These are phyloP conservation scores for Spea hammondii DNA, from an alignment of 2,797 vertebrate genomes.

Conservation along the genomic window DNA sequence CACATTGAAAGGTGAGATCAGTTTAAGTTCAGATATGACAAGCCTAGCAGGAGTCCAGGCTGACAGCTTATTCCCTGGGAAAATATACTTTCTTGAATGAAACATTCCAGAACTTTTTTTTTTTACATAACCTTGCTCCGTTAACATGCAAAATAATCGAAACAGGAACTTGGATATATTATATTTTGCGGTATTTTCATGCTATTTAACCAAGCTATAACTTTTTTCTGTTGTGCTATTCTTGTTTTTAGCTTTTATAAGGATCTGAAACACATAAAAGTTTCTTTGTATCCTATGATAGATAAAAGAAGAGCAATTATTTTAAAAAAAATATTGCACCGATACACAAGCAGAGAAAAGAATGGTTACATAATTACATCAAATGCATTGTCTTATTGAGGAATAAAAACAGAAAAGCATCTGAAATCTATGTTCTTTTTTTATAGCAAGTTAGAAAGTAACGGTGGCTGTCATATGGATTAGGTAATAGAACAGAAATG, in stretches of 20 bases:
- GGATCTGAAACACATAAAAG: background rate
- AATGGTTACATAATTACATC: background rate
- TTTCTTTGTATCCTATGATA: background rate
- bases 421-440: constrained; percentile 2
- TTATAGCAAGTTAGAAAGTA: background rate
- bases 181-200: constrained; percentile 37
- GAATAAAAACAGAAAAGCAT: background rate
- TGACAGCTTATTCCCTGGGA: constrained; percentile 58
- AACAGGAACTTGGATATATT: constrained; percentile 28
- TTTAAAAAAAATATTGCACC: background rate
- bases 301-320: constrained; percentile 16
- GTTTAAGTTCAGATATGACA: constrained; percentile 66
- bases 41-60: constrained; percentile 56
- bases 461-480: constrained; percentile 5
- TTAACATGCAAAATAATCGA: constrained; percentile 41
- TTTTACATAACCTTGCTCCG: constrained; percentile 50
- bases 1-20: constrained; percentile 60
- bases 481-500: constrained; percentile 5
- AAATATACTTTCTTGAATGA: constrained; percentile 54
- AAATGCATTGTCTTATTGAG: background rate
- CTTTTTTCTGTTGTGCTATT: constrained; percentile 13
- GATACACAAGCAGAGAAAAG: background rate
- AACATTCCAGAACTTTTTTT: constrained; percentile 56
- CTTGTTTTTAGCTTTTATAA: constrained; percentile 2
- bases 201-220: constrained; percentile 27